Evolutionary conservation across 2,113 vertebrate species (phyloP).

Genomic region (Irena cyanogastra): DNA sequence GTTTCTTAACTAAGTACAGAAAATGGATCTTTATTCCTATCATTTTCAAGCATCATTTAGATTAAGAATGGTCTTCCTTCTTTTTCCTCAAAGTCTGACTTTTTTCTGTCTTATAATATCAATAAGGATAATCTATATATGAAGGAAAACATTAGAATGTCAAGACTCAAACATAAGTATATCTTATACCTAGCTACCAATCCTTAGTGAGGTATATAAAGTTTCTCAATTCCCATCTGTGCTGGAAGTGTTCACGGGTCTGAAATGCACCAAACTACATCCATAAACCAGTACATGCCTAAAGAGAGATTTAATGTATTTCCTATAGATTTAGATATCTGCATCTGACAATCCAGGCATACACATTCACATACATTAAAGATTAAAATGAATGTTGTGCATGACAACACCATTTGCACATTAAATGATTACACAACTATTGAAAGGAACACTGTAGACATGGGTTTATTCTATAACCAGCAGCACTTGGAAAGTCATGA

Average conservation of each 20-base stretch:
- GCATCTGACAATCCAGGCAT: not conserved
- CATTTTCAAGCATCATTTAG: not conserved
- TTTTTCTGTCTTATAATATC: not conserved
- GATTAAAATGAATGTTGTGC: not conserved
- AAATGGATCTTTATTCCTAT: not conserved
- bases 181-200: not conserved
- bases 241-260: not conserved
- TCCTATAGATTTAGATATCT: not conserved
- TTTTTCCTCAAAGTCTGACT: not conserved
- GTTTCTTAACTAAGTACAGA: not conserved
- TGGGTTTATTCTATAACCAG: not conserved
- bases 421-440: not conserved
- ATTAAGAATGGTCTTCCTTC: not conserved
- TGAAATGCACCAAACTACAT: not conserved
- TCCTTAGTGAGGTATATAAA: not conserved
- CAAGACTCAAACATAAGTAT: not conserved
- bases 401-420: not conserved
- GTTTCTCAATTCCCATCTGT: not conserved
- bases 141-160: not conserved
- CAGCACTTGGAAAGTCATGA: not conserved
- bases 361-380: not conserved
- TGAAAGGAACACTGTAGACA: not conserved
- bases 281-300: not conserved
- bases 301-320: not conserved
- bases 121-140: not conserved